These are phyloP conservation scores for Eudasyphora cyanicolor DNA, from an alignment of 2,888 invertebrate genomes.

Conservation along the genomic window DNA sequence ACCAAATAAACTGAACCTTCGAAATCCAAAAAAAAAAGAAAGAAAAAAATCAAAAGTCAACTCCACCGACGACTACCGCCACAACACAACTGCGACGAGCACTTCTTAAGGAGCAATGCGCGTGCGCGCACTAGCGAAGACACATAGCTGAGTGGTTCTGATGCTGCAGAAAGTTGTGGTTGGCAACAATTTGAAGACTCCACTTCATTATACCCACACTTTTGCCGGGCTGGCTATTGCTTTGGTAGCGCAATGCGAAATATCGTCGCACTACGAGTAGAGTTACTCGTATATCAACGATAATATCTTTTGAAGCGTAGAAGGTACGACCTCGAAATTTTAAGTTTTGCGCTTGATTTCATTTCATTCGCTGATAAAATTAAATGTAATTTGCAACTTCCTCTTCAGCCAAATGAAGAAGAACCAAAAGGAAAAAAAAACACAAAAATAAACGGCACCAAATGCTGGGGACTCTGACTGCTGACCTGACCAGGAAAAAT, in stretches of 20 bases:
- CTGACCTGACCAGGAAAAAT: conserved; percentile 35
- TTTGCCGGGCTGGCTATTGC: conserved; percentile 36
- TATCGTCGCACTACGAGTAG: neutral
- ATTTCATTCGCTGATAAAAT: conserved; percentile 69
- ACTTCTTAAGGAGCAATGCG: conserved; percentile 57
- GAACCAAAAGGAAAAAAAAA: neutral
- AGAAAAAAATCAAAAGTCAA: conserved; percentile 8
- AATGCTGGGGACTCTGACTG: conserved; percentile 49
- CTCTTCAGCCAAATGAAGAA: conserved; percentile 76
- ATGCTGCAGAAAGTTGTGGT: neutral
- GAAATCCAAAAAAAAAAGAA: too few species aligned
- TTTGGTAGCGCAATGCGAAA: neutral
- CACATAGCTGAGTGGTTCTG: neutral
- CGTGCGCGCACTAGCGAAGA: neutral
- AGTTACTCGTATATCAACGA: conserved; percentile 29
- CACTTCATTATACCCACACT: conserved; percentile 62
- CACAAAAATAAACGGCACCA: conserved; percentile 41
- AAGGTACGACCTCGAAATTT: conserved; percentile 62
- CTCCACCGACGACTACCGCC: conserved; percentile 32
- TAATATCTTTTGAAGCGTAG: conserved; percentile 64
- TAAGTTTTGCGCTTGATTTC: conserved; percentile 61
- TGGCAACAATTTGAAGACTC: conserved; percentile 41
- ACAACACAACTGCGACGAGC: too few species aligned
- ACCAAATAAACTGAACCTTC: conserved; percentile 33
- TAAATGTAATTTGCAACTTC: conserved; percentile 79